Evolutionary conservation across 2,113 vertebrate species (phyloP), one percentile per base, ranked within the genome.

Genomic region (Centrocercus urophasianus): DNA sequence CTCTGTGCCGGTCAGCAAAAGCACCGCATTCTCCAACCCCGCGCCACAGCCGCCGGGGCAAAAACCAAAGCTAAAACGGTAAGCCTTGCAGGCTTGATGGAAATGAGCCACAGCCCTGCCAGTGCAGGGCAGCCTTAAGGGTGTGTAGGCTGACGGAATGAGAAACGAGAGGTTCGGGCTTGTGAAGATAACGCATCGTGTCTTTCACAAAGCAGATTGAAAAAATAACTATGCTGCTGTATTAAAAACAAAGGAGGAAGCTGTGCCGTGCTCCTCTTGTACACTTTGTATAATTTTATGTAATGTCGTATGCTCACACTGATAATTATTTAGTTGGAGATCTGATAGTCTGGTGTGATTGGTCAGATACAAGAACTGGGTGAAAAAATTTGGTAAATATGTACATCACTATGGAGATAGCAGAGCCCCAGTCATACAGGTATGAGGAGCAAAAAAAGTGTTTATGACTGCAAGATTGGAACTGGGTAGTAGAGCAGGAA

Each of bases 1-100:
- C 82, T 91, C 98, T 5, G 96, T 98, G 82, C 97, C 98, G 18
- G 96, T 97, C 79, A 98, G 98, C 93, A 98, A 98, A 93, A 98
- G 98, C 14, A 97, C 97, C 13, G 98, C 98, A 38, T 98, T 98
- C 96, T 97, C 98, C 91, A 98, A 98, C 63, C 96, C 90, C 61
- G 97, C 98, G 16, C 95, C 98, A 4, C 98, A 98, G 78, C 92
- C 98, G 88, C 89, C 98, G 3, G 98, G 96, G 66, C 99, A 99
- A 66, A 98, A 98, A 96, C 97, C 97, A 85, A 99, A 98, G 96
- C 97, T 97, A 66, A 98, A 98, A 96, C 99, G 98, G 99, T 99
- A 74, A 97, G 95, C 15, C 60, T 17, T 65, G 36, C 47, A 43
- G 32, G 30, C 45, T 40, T 30, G 3, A 8, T 27, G 13, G 30